Evolutionary conservation across 2,888 invertebrate genomes (phyloP).

Genomic region (Zaprionus obscuricornis): DNA sequence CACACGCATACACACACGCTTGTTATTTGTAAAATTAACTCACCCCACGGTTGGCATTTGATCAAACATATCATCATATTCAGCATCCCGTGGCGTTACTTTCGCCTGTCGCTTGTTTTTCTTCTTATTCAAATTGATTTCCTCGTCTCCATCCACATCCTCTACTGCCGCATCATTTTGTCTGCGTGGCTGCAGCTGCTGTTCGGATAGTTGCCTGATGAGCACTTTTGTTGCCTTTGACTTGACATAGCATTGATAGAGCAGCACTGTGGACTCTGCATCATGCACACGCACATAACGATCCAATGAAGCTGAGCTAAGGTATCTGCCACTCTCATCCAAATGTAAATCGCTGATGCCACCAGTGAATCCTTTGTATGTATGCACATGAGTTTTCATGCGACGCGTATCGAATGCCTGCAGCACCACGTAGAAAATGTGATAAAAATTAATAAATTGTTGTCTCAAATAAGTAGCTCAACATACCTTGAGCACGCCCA

Average conservation of each 20-base stretch:
- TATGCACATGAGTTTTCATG: constrained; percentile 88
- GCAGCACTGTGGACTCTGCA: constrained; percentile 87
- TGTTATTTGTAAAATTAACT: constrained; percentile 25
- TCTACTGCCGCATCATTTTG: neutral
- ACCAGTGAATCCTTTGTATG: constrained; percentile 93
- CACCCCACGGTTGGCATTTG: constrained; percentile 86
- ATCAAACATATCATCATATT: constrained; percentile 88
- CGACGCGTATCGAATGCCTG: constrained; percentile 90
- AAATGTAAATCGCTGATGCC: constrained; percentile 90
- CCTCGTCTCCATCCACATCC: constrained; percentile 77
- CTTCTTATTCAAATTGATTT: constrained; percentile 5
- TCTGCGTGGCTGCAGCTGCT: constrained; percentile 22
- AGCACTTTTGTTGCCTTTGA: constrained; percentile 88
- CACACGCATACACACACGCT: too few species aligned
- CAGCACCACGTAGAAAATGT: neutral
- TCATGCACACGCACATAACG: constrained; percentile 91
- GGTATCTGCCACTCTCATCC: constrained; percentile 86
- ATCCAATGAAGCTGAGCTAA: constrained; percentile 91
- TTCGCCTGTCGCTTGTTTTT: constrained; percentile 32
- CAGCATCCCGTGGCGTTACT: constrained; percentile 83
- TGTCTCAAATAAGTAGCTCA: too few species aligned
- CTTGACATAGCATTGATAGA: constrained; percentile 94
- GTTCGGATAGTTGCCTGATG: constrained; percentile 57
- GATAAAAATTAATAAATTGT: too few species aligned
- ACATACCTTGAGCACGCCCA: constrained; percentile 89